Conservation (phyloP, 2,888 invertebrate species). For the Limnephilus lunatus region DNA sequence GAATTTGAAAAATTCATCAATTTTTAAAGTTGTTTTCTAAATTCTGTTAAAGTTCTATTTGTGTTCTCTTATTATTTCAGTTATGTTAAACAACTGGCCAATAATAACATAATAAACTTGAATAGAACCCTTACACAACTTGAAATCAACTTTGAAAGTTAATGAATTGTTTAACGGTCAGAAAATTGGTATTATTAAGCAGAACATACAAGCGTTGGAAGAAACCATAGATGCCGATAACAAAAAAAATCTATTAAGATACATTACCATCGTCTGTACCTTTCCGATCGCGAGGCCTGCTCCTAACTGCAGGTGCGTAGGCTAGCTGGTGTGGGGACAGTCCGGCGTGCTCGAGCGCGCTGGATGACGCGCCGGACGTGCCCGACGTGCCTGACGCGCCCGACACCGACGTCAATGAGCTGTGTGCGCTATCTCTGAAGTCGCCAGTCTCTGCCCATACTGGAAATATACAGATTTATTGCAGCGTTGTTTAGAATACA, state of each 20-base stretch:
- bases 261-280: slow-evolving; percentile 81
- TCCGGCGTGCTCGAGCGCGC: slow-evolving; percentile 82
- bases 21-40: no score
- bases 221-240: background rate
- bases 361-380: slow-evolving; percentile 76
- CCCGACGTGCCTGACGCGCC: slow-evolving; percentile 80
- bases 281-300: slow-evolving; percentile 80
- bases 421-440: slow-evolving; percentile 89
- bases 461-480: slow-evolving; percentile 74
- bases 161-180: no score
- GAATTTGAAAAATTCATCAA: no score
- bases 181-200: background rate
- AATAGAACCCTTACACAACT: no score
- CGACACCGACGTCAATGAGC: slow-evolving; percentile 80
- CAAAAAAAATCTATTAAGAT: slow-evolving; percentile 67
- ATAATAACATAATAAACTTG: no score
- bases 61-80: no score
- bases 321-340: slow-evolving; percentile 81
- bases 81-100: no score
- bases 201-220: background rate
- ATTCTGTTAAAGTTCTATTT: no score
- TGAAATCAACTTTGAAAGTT: no score
- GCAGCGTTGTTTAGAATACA: slow-evolving; percentile 54
- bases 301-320: slow-evolving; percentile 81
- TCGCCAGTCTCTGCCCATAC: slow-evolving; percentile 94